A percentile compares a stretch with the other conserved stretches of the same genome.
Conservation (phyloP, 2,888 invertebrate species). For the Crepidodera aurea region DNA sequence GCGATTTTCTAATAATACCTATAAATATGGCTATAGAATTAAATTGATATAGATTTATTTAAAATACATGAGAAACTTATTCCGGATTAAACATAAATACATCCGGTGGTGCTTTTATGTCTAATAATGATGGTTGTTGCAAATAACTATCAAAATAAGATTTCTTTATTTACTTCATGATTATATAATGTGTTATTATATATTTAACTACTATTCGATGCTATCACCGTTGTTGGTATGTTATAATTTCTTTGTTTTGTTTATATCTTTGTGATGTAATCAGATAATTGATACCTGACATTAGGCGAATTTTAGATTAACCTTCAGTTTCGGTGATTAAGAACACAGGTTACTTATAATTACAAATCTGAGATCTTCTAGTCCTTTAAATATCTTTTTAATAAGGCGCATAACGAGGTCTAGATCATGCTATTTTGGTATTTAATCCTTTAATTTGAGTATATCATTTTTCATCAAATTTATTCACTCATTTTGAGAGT, state of each 20-base stretch:
- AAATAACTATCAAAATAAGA: constrained; percentile 1
- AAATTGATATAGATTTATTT: not conserved
- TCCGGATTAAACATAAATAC: not conserved
- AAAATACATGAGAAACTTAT: constrained; percentile 8
- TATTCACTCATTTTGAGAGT: too few species aligned
- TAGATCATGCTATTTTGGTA: too few species aligned
- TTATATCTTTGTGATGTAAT: not conserved
- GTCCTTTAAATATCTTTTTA: not conserved
- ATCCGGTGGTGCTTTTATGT: constrained; percentile 12
- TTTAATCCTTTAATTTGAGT: too few species aligned
- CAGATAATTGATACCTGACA: not conserved
- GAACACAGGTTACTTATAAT: not conserved
- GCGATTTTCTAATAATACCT: not conserved
- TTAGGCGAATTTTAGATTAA: not conserved
- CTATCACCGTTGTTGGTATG: not conserved
- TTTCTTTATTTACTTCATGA: not conserved
- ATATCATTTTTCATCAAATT: too few species aligned
- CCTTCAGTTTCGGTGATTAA: not conserved
- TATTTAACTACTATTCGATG: not conserved
- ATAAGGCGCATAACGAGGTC: too few species aligned
- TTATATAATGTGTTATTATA: not conserved
- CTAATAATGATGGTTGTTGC: constrained; percentile 4
- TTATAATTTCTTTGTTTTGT: not conserved
- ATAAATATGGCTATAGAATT: not conserved
- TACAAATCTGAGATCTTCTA: not conserved